These are phyloP conservation scores for Meandrina meandrites DNA, from an alignment of 92 coral and sea anemone species.

Conservation along the genomic window DNA sequence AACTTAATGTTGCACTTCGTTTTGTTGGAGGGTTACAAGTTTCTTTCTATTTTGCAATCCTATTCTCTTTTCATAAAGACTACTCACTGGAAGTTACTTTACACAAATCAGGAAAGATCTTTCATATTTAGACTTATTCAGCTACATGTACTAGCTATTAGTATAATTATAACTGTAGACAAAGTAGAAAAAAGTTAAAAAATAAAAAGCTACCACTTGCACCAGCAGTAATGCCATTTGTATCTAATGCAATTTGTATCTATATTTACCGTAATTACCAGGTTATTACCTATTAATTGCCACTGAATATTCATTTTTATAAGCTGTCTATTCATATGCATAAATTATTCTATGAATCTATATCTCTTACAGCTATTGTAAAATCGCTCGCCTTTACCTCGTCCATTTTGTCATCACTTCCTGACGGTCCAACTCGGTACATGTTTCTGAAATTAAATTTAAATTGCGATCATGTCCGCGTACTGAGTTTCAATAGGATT, in stretches of 20 bases:
- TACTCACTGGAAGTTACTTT: background rate
- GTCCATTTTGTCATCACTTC: too few relatives aligned
- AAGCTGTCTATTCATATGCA: background rate
- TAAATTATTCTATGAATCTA: background rate
- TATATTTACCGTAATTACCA: background rate
- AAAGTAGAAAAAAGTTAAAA: background rate
- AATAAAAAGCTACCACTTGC: background rate
- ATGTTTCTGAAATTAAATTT: background rate
- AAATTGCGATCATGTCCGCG: background rate
- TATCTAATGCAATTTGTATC: background rate
- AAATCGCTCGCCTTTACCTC: too few relatives aligned
- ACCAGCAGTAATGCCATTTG: background rate
- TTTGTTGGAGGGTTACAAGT: background rate
- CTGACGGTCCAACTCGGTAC: background rate
- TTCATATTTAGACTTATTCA: background rate
- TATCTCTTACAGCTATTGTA: too few relatives aligned
- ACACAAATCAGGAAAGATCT: background rate
- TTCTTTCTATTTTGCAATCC: too few relatives aligned
- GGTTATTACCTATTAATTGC: too few relatives aligned
- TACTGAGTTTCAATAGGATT: background rate
- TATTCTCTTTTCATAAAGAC: background rate
- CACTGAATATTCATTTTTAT: background rate
- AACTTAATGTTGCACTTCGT: too few relatives aligned
- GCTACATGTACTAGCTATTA: background rate
- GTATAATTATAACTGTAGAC: background rate